Percentiles rank a stretch among this genome's conserved stretches.
Conservation (phyloP, 2,888 invertebrate species). For the Mythimna impura region DNA sequence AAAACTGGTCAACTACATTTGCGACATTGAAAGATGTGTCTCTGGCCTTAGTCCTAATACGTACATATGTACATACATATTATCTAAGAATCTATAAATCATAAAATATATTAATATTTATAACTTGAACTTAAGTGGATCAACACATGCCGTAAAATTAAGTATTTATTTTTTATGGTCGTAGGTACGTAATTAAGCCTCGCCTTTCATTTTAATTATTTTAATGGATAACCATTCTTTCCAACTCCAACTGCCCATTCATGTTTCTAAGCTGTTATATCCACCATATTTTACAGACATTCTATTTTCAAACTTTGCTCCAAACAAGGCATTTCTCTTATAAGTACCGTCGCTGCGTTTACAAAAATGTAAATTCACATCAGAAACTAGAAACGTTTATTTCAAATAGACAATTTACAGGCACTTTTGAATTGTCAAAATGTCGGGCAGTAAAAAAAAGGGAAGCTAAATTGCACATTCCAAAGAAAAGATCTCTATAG, state of each 20-base stretch:
- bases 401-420: too few relatives aligned
- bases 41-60: slow-evolving; percentile 42
- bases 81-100: slow-evolving; percentile 35
- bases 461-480: too few relatives aligned
- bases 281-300: too few relatives aligned
- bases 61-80: slow-evolving; percentile 1
- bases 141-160: slow-evolving; percentile 30
- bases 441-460: too few relatives aligned
- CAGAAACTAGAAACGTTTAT: too few relatives aligned
- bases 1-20: slow-evolving; percentile 12
- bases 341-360: too few relatives aligned
- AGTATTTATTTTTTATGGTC: slow-evolving; percentile 21
- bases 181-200: background rate
- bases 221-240: background rate
- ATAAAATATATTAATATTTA: slow-evolving; percentile 49
- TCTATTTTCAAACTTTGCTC: too few relatives aligned
- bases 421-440: too few relatives aligned
- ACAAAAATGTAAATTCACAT: too few relatives aligned
- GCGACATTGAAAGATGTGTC: slow-evolving; percentile 53
- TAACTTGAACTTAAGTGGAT: slow-evolving; percentile 28
- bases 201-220: slow-evolving; percentile 1
- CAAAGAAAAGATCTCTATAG: too few relatives aligned
- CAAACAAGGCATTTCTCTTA: too few relatives aligned
- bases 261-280: background rate
- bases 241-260: background rate